Conservation (phyloP, 2,797 vertebrate genomes). For the Malurus leucopterus region DNA sequence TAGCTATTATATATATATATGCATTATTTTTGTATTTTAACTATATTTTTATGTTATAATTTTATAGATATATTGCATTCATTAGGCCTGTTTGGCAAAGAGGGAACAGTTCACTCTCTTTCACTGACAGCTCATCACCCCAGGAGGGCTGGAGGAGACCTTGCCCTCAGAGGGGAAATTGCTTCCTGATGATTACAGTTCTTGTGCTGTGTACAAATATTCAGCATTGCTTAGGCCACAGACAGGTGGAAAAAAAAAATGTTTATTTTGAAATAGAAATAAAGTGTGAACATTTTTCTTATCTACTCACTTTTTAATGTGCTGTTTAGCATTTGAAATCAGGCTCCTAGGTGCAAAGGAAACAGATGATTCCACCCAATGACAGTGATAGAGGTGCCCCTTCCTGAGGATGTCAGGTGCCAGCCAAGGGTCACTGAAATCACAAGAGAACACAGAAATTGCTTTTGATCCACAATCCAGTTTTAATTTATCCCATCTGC, state of each 20-base stretch:
- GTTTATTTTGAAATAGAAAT: not conserved
- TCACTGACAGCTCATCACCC: not conserved
- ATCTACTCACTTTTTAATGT: not conserved
- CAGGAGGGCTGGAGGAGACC: not conserved
- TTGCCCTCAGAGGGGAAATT: not conserved
- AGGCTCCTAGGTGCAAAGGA: not conserved
- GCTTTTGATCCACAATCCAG: not conserved
- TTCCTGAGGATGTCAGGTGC: not conserved
- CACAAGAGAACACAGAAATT: not conserved
- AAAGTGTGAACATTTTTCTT: accelerated
- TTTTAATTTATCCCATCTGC: slow-evolving; percentile 21
- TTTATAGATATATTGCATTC: not conserved
- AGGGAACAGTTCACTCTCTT: not conserved
- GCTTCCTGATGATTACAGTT: not conserved
- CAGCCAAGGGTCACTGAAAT: not conserved
- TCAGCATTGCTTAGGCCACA: not conserved
- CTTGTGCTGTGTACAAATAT: not conserved
- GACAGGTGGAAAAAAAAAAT: not conserved
- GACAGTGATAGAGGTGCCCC: not conserved
- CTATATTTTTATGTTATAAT: not conserved
- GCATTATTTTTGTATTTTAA: not conserved
- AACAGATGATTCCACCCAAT: not conserved
- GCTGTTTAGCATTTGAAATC: not conserved
- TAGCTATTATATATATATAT: not conserved
- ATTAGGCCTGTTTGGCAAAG: not conserved